phyloP scores from a whole-genome alignment of 2,797 vertebrate species.

The Macrochelys suwanniensis region DNA sequence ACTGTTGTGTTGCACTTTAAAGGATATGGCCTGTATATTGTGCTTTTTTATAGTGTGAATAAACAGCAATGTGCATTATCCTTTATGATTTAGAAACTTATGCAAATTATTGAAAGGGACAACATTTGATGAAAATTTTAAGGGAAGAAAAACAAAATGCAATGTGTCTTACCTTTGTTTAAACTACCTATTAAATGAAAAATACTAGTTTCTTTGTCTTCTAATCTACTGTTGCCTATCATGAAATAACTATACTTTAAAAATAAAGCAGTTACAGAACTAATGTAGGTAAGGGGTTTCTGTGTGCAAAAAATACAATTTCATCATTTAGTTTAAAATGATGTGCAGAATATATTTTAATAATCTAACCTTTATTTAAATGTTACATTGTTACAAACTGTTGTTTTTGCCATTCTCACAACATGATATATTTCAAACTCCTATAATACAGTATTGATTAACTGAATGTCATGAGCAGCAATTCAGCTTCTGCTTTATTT shows the following conservation, averaged over 20 bases:
- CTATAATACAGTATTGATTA: neutral
- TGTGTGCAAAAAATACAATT: slow-evolving; percentile 13
- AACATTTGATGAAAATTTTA: slow-evolving; percentile 54
- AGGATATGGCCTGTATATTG: slow-evolving; percentile 77
- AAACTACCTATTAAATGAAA: slow-evolving; percentile 24
- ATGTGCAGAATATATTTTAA: slow-evolving; percentile 33
- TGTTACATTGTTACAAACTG: neutral
- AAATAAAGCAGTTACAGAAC: slow-evolving; percentile 24
- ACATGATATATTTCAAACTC: neutral
- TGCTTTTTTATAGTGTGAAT: slow-evolving; percentile 79
- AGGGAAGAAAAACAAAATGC: neutral
- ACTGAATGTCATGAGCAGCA: neutral
- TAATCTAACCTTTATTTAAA: slow-evolving; percentile 43
- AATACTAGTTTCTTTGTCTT: slow-evolving; percentile 30
- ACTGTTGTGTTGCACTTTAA: slow-evolving; percentile 84
- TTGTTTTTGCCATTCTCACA: slow-evolving; percentile 11
- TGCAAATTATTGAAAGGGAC: slow-evolving; percentile 50
- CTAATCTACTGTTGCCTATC: slow-evolving; percentile 6
- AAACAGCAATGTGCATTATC: slow-evolving; percentile 73
- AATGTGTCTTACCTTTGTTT: slow-evolving; percentile 61
- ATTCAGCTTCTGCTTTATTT: neutral
- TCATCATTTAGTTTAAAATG: slow-evolving; percentile 27
- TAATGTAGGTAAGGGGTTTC: slow-evolving; percentile 21
- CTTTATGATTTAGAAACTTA: slow-evolving; percentile 71
- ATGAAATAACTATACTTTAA: slow-evolving; percentile 20